These are phyloP conservation scores for Sarcophaga peregrina DNA, from an alignment of 1,140 invertebrate genomes.

Conservation along the genomic window DNA sequence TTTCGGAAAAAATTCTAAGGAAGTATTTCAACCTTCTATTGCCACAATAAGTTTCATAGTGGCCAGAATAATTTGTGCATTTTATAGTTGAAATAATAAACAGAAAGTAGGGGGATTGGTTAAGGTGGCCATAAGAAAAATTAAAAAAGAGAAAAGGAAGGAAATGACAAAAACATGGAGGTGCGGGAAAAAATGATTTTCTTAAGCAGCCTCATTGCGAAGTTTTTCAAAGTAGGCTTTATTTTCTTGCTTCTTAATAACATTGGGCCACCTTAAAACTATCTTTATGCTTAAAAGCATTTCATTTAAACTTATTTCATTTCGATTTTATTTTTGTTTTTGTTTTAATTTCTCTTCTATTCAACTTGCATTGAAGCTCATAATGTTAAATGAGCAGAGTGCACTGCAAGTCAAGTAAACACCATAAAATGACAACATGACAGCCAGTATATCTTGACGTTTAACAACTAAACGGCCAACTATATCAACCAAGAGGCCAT, in stretches of 20 bases:
- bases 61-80: not conserved
- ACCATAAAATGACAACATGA: slow-evolving; percentile 39
- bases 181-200: no score
- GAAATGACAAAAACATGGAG: no score
- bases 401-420: slow-evolving; percentile 39
- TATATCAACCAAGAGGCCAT: not conserved
- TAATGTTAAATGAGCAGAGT: slow-evolving; percentile 22
- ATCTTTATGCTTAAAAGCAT: slow-evolving; percentile 22
- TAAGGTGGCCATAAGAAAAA: not conserved
- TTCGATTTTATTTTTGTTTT: not conserved
- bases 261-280: not conserved
- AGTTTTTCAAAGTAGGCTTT: not conserved
- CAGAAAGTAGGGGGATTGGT: no score
- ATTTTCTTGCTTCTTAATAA: not conserved
- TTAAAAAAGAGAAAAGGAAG: not conserved
- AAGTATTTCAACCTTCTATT: no score
- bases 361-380: slow-evolving; percentile 9
- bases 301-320: slow-evolving; percentile 3
- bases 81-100: not conserved
- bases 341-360: not conserved
- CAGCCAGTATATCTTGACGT: slow-evolving; percentile 21
- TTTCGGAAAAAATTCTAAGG: no score
- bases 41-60: not conserved
- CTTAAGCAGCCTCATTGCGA: no score
- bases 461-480: not conserved